Percentiles rank a stretch among this genome's conserved stretches.
Evolutionary conservation across 1,140 invertebrate genomes (phyloP).

Genomic region (Drosophila eugracilis): DNA sequence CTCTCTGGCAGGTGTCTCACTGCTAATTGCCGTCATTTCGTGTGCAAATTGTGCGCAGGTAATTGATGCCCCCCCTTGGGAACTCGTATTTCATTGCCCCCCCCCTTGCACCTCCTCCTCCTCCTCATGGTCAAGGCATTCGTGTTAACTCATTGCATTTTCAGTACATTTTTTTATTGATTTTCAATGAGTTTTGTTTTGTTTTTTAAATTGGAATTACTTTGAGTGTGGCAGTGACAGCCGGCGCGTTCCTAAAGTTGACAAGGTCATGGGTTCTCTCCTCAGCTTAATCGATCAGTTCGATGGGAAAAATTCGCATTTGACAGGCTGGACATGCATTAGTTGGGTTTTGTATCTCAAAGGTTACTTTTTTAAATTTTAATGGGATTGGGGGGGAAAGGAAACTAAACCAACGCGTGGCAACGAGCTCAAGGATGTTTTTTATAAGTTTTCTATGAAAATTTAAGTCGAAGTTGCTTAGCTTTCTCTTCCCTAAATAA

Average conservation of each 20-base stretch:
- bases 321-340: not conserved
- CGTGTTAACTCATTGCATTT: constrained; percentile 38
- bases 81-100: not conserved
- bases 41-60: constrained; percentile 68
- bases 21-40: constrained; percentile 74
- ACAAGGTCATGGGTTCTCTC: constrained; percentile 9
- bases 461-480: too few relatives aligned
- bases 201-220: too few relatives aligned
- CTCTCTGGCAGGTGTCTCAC: constrained; percentile 52
- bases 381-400: too few relatives aligned
- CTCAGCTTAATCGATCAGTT: constrained; percentile 8
- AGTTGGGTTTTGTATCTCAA: not conserved
- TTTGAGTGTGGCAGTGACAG: constrained; percentile 17
- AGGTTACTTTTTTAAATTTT: not conserved
- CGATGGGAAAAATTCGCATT: constrained; percentile 7
- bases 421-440: too few relatives aligned
- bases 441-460: too few relatives aligned
- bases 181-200: constrained; percentile 46
- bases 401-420: too few relatives aligned
- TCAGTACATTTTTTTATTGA: constrained; percentile 48
- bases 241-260: constrained; percentile 1
- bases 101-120: too few relatives aligned
- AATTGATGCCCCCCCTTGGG: constrained; percentile 30
- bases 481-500: too few relatives aligned
- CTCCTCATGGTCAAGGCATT: constrained; percentile 46